phyloP scores from a whole-genome alignment of 2,888 invertebrate genomes.

The Drosophila multiciliata region DNA sequence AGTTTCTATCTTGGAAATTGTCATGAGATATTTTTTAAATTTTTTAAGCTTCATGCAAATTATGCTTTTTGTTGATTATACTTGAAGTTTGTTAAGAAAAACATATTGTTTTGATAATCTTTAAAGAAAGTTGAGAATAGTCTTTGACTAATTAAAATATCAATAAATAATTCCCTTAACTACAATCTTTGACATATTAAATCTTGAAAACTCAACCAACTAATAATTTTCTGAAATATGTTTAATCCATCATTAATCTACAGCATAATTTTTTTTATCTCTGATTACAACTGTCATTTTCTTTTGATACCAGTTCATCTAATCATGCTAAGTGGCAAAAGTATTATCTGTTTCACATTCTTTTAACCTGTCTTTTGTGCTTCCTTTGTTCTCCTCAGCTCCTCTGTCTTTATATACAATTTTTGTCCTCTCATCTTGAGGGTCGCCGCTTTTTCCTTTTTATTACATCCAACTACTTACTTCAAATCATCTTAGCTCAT shows the following conservation, averaged over 20 bases:
- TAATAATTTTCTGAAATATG: neutral
- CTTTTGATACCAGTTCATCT: neutral
- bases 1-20: neutral
- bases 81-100: no score
- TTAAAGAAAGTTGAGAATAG: neutral
- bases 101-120: neutral
- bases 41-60: neutral
- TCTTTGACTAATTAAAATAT: neutral
- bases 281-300: neutral
- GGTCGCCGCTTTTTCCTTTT: constrained; percentile 17
- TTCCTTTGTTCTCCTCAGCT: neutral
- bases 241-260: neutral
- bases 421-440: constrained; percentile 17
- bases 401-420: neutral
- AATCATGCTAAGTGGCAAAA: neutral
- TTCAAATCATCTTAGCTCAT: constrained; percentile 7
- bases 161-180: neutral
- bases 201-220: neutral
- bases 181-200: neutral
- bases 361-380: neutral
- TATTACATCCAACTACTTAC: constrained; percentile 25
- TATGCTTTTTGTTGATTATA: neutral
- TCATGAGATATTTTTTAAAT: neutral
- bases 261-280: neutral
- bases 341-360: neutral